Evolutionary conservation across 2,888 invertebrate species (phyloP), one percentile per base, ranked within the genome.

Genomic region (Cosmopolites sordidus): DNA sequence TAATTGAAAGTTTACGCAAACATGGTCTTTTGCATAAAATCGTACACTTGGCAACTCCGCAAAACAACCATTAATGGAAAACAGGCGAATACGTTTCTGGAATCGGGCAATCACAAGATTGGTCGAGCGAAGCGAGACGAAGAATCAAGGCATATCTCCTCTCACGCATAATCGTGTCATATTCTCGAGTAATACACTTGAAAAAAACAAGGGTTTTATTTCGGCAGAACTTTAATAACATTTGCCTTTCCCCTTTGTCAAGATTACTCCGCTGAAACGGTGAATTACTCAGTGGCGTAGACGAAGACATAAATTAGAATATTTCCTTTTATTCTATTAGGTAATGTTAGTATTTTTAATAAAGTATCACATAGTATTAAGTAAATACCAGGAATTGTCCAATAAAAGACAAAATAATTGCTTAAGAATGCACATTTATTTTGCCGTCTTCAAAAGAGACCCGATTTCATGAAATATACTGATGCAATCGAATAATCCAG

Each of bases 71-170:
- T 53, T 56, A 56, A 56, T 53, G 56, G 41, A 53, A 56, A 56
- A 56, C 48, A 53, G 53, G 40, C 47, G 49, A 49, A 56, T 53
- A 52, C 50, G 44, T 53, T 49, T 47, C 63, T 62, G 63, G 64
- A 68, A 69, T 68, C 68, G 67, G 69, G 72, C 69, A 72, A 73
- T 73, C 71, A 71, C 68, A 69, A 70, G 71, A 73, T 72, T 72
- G 72, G 70, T 68, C 64, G 64, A 58, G 60, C 49, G 53, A 56
- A 50, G 41, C 41, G 18, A 30, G 40, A 40, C 39, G 45, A 42
- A 47, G 14, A 46, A 45, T 53, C 49, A 57, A 38, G 60, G 22
- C 51, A 56, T 55, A 58, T 60, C 60, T 59, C 60, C 61, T 58
- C 65, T 68, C 63, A 71, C 69, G 72, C 72, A 72, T 72, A 73